Percentiles rank a stretch among this genome's conserved stretches.
These are phyloP conservation scores for Enteromius radiatus DNA, from an alignment of 2,797 vertebrate genomes.

Conservation along the genomic window DNA sequence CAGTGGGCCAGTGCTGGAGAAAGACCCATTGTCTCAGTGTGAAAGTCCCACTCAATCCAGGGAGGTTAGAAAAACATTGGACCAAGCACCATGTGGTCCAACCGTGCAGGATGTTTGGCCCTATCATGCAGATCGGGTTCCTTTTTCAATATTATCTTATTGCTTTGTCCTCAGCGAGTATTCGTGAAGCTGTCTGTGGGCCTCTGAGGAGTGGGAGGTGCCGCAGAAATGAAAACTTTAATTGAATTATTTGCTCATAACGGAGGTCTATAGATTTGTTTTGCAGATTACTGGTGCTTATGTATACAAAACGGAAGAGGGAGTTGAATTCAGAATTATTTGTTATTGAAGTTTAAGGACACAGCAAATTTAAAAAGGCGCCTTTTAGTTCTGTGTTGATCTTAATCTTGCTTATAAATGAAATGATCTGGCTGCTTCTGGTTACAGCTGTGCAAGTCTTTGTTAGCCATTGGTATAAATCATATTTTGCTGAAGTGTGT, in stretches of 20 bases:
- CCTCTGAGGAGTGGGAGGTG: slow-evolving; percentile 45
- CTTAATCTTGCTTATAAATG: background rate
- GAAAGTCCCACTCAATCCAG: slow-evolving; percentile 43
- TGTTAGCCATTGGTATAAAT: background rate
- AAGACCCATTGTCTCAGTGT: slow-evolving; percentile 59
- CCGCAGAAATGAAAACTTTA: slow-evolving; percentile 52
- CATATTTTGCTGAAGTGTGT: background rate
- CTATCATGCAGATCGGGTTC: slow-evolving; percentile 56
- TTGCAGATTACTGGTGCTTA: slow-evolving; percentile 41
- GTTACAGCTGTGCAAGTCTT: background rate
- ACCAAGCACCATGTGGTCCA: slow-evolving; percentile 36
- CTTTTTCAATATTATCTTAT: slow-evolving; percentile 61
- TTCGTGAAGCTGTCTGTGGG: slow-evolving; percentile 29
- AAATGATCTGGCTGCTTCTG: slow-evolving; percentile 9
- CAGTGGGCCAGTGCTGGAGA: slow-evolving; percentile 37
- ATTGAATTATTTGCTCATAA: slow-evolving; percentile 56
- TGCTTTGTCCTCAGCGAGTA: slow-evolving; percentile 49
- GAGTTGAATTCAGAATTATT: slow-evolving; percentile 23
- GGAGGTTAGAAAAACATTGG: slow-evolving; percentile 60
- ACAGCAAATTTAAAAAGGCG: slow-evolving; percentile 9
- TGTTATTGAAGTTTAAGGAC: slow-evolving; percentile 15
- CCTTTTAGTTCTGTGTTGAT: background rate
- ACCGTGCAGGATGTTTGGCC: slow-evolving; percentile 57
- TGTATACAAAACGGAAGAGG: slow-evolving; percentile 13
- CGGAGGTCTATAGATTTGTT: slow-evolving; percentile 47